Evolutionary conservation across 1,140 invertebrate genomes (phyloP).

Genomic region (Frieseomelitta varia): DNA sequence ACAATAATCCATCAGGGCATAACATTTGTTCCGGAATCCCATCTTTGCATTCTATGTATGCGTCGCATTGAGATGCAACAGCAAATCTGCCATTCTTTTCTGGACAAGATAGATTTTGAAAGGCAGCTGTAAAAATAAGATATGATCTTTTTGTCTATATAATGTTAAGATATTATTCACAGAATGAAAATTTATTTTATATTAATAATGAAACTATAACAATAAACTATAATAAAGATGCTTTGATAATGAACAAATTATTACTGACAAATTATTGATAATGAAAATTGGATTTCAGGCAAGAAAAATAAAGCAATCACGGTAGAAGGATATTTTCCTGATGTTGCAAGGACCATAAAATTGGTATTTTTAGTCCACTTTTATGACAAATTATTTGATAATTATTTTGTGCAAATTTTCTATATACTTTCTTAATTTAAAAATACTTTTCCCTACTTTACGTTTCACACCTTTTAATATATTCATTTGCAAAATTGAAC

Average conservation of each 20-base stretch:
- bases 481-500: neutral
- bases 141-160: neutral
- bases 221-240: too few relatives aligned
- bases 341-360: neutral
- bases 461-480: neutral
- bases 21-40: conserved; percentile 88
- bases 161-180: neutral
- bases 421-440: neutral
- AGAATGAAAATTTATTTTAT: too few relatives aligned
- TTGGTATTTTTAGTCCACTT: neutral
- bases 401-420: too few relatives aligned
- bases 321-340: neutral
- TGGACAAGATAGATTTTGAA: conserved; percentile 80
- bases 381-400: too few relatives aligned
- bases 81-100: conserved; percentile 88
- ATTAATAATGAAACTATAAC: neutral
- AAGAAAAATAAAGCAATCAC: neutral
- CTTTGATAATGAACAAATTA: neutral
- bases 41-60: conserved; percentile 87
- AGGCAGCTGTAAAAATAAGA: conserved; percentile 32
- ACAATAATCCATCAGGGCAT: conserved; percentile 93
- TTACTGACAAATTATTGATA: neutral
- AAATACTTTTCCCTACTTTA: neutral
- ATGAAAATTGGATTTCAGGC: neutral
- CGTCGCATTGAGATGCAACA: conserved; percentile 88